A percentile compares a stretch with the other conserved stretches of the same genome.
phyloP scores from a whole-genome alignment of 2,797 vertebrate species.

The Myoxocephalus aenaeus region DNA sequence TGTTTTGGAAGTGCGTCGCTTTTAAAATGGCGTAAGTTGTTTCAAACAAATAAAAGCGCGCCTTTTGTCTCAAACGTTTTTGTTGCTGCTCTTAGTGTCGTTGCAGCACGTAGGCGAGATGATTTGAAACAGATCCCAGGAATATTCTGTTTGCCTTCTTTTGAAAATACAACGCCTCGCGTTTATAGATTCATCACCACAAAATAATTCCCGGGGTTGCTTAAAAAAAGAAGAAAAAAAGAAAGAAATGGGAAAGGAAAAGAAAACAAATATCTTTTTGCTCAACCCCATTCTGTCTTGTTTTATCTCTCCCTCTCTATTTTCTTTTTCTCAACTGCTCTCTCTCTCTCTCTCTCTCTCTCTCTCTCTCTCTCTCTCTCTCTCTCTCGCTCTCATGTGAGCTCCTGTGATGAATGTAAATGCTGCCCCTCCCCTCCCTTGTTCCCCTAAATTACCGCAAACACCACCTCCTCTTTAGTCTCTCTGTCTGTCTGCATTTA shows the following conservation, averaged over 20 bases:
- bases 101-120: background rate
- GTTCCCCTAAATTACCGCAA: constrained; percentile 78
- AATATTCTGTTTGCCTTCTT: constrained; percentile 37
- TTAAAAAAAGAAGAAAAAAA: background rate
- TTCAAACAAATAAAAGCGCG: constrained; percentile 3
- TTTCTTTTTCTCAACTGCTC: constrained; percentile 52
- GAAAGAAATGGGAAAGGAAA: constrained; percentile 14
- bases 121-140: background rate
- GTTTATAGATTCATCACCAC: constrained; percentile 40
- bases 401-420: constrained; percentile 80
- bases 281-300: constrained; percentile 79
- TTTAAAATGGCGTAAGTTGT: constrained; percentile 8
- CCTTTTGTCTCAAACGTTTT: constrained; percentile 6
- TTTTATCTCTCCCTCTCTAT: constrained; percentile 50
- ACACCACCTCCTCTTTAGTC: constrained; percentile 64
- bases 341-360: constrained; percentile 7
- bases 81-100: background rate
- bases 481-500: constrained; percentile 60
- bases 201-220: constrained; percentile 42
- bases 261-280: constrained; percentile 60
- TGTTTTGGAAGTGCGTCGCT: constrained; percentile 1
- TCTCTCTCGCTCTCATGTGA: constrained; percentile 57
- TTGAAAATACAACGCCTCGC: constrained; percentile 5
- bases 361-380: constrained; percentile 28
- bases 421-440: constrained; percentile 69